Evolutionary conservation across 2,113 vertebrate genomes (phyloP).

Genomic region (Telmatochromis brachygnathus): DNA sequence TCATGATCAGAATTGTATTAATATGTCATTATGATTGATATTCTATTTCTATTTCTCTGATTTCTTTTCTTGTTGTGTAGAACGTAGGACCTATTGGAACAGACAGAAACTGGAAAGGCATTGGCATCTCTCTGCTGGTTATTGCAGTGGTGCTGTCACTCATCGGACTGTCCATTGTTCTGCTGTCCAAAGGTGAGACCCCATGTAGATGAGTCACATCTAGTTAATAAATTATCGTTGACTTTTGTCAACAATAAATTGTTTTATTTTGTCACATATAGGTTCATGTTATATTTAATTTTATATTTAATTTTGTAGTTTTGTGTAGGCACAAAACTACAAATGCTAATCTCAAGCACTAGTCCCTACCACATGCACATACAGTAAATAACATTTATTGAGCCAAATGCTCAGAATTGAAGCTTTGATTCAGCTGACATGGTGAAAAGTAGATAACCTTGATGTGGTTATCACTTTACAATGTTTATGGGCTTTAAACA

Average conservation of each 20-base stretch:
- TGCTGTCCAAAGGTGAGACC: conserved; percentile 86
- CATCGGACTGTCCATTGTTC: conserved; percentile 89
- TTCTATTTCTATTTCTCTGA: not conserved
- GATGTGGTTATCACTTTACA: not conserved
- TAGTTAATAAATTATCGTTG: not conserved
- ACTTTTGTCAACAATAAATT: not conserved
- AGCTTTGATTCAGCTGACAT: not conserved
- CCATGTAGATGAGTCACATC: not conserved
- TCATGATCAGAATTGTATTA: not conserved
- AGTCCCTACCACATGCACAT: not conserved
- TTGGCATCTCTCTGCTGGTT: conserved; percentile 91
- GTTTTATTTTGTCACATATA: not conserved
- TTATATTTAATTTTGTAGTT: not conserved
- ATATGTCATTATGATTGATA: accelerated
- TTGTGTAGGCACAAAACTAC: not conserved
- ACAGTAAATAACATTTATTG: not conserved
- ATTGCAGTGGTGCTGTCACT: conserved; percentile 87
- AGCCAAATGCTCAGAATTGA: not conserved
- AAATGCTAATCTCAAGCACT: not conserved
- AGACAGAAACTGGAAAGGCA: conserved; percentile 95
- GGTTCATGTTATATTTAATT: not conserved
- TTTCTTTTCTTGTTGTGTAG: conserved; percentile 52
- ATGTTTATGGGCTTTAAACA: not conserved
- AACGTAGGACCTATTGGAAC: conserved; percentile 76
- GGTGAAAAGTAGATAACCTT: not conserved